phyloP scores from a whole-genome alignment of 2,113 vertebrate genomes.

The Lycaon pictus region DNA sequence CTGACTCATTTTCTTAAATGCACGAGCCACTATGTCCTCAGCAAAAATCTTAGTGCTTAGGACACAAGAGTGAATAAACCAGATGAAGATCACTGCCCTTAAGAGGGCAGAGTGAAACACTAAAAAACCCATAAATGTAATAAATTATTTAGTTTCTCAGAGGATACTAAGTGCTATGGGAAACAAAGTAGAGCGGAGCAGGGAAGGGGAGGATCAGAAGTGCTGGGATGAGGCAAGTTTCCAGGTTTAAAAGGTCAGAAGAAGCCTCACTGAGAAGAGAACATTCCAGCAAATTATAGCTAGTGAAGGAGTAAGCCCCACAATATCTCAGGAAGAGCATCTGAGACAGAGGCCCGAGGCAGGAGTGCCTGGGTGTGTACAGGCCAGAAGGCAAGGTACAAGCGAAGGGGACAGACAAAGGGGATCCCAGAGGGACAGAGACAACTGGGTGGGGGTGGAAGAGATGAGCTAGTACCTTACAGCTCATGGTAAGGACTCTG shows the following conservation, averaged over 20 bases:
- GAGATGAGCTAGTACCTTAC: rapidly evolving
- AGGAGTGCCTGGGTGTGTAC: too few relatives aligned
- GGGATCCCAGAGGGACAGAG: too few relatives aligned
- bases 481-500: not conserved
- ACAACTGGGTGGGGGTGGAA: not conserved
- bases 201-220: not conserved
- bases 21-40: not conserved
- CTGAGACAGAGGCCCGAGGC: not conserved
- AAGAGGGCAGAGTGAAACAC: not conserved
- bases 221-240: not conserved
- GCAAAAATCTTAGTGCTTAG: not conserved
- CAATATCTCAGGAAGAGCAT: not conserved
- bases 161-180: conserved; percentile 5
- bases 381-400: not conserved
- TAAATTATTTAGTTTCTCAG: not conserved
- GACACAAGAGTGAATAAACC: not conserved
- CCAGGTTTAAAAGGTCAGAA: not conserved
- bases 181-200: not conserved
- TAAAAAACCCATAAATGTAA: not conserved
- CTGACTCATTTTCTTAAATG: not conserved
- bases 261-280: not conserved
- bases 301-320: not conserved
- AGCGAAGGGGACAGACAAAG: not conserved
- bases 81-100: not conserved
- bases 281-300: not conserved